Evolutionary conservation across 2,113 vertebrate species (phyloP), one percentile per base, ranked within the genome.

Genomic region (Jacana jacana): DNA sequence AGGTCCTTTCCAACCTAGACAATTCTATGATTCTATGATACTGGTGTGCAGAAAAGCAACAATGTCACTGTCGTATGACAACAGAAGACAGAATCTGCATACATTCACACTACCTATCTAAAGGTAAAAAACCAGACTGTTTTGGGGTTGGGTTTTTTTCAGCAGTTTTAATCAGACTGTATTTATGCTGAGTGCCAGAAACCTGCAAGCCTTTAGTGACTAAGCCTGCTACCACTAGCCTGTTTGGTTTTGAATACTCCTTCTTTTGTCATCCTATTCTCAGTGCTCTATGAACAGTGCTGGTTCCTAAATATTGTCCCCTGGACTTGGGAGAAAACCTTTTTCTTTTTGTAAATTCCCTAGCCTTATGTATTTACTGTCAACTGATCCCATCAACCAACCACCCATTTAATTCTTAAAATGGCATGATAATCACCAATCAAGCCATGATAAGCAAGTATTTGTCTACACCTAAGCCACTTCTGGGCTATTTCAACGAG

Each of bases 201-300:
- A 48, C 24, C 75, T 75, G 7, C 23, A 84, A 75, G 23, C 23
- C 30, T 30, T 61, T 49, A 44, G 12, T 37, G 13, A 77, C 54
- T 93, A 86, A 89, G 44, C 18, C 24, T 79, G 35, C 35, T 70
- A 27, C 31, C 55, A 23, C 44, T 6, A 60, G 10, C 35, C 48
- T 28, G 9, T 65, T 30, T 28, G 35, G 44, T 75, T 89, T 85
- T 40, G 7, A 79, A 44, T 24, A 64, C 17, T 57, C 33, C 63
- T 83, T 22, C 24, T 37, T 49, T 46, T 58, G 17, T 35, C 11
- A 4, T 52, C 20, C 39, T 80, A 4, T 27, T 88, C 23, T 57
- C 49, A 81, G 19, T 0, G 0, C 24, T 52, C 44, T 17, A 44
- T 19, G 11, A 68, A 15, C 30, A 30, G 71, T 86, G 17, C 11